These are phyloP conservation scores for Morpho helenor DNA, from an alignment of 2,888 invertebrate species.

Conservation along the genomic window DNA sequence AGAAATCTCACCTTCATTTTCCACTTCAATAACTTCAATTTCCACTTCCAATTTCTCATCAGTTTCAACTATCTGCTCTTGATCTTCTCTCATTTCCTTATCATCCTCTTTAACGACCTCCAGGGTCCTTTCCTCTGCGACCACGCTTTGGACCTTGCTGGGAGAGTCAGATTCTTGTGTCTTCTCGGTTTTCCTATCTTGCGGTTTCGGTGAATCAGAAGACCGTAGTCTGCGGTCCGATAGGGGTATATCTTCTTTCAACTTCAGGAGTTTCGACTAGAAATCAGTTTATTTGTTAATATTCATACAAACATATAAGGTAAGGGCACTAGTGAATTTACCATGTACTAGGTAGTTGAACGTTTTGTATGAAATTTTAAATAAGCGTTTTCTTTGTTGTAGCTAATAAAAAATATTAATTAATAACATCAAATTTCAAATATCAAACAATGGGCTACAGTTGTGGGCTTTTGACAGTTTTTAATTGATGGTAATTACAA, in stretches of 20 bases:
- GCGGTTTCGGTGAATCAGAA: constrained; percentile 55
- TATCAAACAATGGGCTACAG: too few relatives aligned
- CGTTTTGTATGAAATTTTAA: too few relatives aligned
- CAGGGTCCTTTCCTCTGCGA: constrained; percentile 9
- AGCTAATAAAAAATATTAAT: too few relatives aligned
- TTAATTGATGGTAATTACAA: too few relatives aligned
- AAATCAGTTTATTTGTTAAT: constrained; percentile 26
- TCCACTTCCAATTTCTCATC: constrained; percentile 33
- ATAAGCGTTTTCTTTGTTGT: too few relatives aligned
- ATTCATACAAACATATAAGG: too few relatives aligned
- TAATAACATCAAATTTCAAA: too few relatives aligned
- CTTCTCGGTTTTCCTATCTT: constrained; percentile 38
- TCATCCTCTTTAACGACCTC: constrained; percentile 16
- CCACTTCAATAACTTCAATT: constrained; percentile 45
- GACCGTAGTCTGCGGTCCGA: constrained; percentile 61
- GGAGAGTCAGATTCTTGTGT: constrained; percentile 25
- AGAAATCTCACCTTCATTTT: constrained; percentile 44
- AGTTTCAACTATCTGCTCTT: constrained; percentile 17
- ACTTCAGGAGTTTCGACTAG: constrained; percentile 60
- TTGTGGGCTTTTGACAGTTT: too few relatives aligned
- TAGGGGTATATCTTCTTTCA: constrained; percentile 46
- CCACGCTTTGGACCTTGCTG: constrained; percentile 23
- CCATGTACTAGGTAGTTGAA: too few relatives aligned
- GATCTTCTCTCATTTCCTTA: constrained; percentile 23
- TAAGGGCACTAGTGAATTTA: too few relatives aligned